Conservation (phyloP, 1,140 invertebrate species). For the Meloidogyne hapla region DNA sequence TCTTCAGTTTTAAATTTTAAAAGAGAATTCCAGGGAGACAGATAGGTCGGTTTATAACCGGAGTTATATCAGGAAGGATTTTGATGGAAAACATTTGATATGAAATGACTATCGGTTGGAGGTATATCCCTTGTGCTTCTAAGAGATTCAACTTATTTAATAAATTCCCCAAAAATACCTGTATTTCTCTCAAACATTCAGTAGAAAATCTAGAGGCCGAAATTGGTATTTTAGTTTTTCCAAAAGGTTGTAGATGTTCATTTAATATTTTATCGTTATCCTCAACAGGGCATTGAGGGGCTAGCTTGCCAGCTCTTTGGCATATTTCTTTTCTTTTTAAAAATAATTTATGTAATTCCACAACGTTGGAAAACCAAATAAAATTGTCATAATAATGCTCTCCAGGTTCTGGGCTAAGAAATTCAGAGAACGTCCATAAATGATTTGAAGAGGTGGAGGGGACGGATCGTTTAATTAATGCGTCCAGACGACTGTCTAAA, state of each 20-base stretch:
- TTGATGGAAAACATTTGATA: too few species aligned
- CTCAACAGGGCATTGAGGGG: constrained; percentile 27
- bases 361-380: constrained; percentile 20
- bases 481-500: constrained; percentile 25
- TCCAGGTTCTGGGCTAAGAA: constrained; percentile 8
- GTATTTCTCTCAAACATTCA: constrained; percentile 30
- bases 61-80: too few species aligned
- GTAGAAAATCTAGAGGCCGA: constrained; percentile 27
- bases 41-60: too few species aligned
- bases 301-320: constrained; percentile 17
- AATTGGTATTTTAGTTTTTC: background rate
- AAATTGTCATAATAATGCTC: constrained; percentile 21
- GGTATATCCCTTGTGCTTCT: too few species aligned
- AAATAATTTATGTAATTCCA: constrained; percentile 11
- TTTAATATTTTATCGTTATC: background rate
- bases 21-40: too few species aligned
- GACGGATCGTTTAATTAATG: background rate
- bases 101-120: too few species aligned
- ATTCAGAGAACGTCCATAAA: constrained; percentile 25
- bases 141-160: too few species aligned
- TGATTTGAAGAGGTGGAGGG: background rate
- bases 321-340: constrained; percentile 22
- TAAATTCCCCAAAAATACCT: background rate
- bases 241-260: background rate
- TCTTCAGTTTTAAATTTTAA: too few species aligned